Conservation (phyloP, 1,140 invertebrate species). For the Cydia fagiglandana region DNA sequence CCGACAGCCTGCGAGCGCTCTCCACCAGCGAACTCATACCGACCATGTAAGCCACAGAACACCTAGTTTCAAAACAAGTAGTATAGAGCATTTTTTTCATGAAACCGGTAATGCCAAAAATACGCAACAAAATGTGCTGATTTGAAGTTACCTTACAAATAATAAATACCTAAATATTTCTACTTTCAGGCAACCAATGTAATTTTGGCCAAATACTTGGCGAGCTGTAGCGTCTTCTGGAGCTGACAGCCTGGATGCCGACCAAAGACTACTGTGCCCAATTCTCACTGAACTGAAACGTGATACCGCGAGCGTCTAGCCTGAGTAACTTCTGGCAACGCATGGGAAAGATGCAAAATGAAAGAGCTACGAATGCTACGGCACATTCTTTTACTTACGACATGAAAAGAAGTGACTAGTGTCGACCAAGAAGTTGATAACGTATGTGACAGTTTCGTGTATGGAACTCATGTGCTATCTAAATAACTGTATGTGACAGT, state of each 20-base stretch:
- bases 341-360: too few relatives aligned
- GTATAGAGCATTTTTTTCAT: too few relatives aligned
- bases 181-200: conserved; percentile 1
- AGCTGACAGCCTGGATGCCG: neutral
- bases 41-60: conserved; percentile 6
- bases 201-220: neutral
- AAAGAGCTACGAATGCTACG: neutral
- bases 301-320: neutral
- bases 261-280: neutral
- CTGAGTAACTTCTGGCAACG: neutral
- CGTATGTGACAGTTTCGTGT: neutral
- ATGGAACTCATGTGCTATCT: neutral
- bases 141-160: too few relatives aligned
- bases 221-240: neutral
- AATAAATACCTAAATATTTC: neutral
- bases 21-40: conserved; percentile 50
- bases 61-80: too few relatives aligned
- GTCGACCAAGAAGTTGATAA: neutral
- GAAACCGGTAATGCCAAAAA: too few relatives aligned
- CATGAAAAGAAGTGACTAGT: neutral
- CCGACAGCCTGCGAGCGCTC: conserved; percentile 52
- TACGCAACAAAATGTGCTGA: too few relatives aligned
- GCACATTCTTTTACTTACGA: neutral
- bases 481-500: neutral
- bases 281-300: neutral